Conservation (phyloP, 2,113 vertebrate genomes). For the Lasiurus cinereus region DNA sequence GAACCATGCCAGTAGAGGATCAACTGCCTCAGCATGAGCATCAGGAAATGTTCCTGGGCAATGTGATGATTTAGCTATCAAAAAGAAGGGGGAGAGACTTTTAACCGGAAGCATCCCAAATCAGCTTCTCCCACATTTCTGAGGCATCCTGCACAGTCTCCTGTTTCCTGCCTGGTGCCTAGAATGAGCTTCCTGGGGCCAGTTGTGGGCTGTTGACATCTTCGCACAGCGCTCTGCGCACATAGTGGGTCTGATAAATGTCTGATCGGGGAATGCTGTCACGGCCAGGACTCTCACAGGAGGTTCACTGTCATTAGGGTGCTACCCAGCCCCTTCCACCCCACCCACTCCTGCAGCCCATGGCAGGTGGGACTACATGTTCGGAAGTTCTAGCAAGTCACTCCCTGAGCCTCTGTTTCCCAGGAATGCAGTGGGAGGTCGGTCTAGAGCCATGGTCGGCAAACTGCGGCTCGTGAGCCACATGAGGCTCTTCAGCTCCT, state of each 20-base stretch:
- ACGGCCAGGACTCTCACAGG: not conserved
- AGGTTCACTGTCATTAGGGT: not conserved
- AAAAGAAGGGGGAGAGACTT: not conserved
- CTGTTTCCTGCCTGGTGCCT: accelerated
- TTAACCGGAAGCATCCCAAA: not conserved
- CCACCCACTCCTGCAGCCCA: not conserved
- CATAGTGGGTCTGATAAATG: constrained; percentile 42
- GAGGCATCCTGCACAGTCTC: not conserved
- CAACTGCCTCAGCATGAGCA: not conserved
- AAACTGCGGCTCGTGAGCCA: no score
- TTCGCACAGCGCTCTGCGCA: not conserved
- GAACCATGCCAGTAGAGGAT: not conserved
- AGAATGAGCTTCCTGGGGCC: not conserved
- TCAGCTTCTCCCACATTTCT: not conserved
- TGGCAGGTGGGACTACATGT: not conserved
- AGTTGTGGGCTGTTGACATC: not conserved
- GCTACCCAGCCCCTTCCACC: not conserved
- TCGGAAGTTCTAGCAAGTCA: not conserved
- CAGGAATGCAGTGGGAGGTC: accelerated
- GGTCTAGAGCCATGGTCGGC: not conserved
- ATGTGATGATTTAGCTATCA: not conserved
- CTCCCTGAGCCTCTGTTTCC: not conserved
- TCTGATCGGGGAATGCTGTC: constrained; percentile 13
- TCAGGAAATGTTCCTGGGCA: not conserved
- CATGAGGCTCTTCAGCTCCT: no score